phyloP scores from a whole-genome alignment of 2,113 vertebrate species.

The Actenoides hombroni region DNA sequence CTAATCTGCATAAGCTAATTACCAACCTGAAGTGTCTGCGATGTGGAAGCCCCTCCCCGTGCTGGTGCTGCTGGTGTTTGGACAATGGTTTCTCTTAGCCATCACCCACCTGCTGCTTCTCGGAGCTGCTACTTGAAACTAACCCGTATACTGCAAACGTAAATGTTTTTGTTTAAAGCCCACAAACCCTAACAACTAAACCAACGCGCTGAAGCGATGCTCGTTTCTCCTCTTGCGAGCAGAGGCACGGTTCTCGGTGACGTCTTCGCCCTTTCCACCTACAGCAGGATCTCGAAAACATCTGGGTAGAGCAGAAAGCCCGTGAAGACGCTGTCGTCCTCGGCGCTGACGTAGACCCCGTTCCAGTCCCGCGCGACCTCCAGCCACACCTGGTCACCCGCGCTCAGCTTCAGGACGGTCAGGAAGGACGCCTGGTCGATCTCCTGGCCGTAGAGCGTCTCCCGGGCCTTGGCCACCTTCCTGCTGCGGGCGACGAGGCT shows the following conservation, averaged over 20 bases:
- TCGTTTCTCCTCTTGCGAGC: background rate
- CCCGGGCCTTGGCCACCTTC: conserved; percentile 84
- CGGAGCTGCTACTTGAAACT: background rate
- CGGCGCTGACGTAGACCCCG: conserved; percentile 86
- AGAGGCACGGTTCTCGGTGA: fast-evolving
- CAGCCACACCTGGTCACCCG: conserved; percentile 93
- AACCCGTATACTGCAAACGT: background rate
- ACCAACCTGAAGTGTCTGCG: background rate
- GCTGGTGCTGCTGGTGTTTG: background rate
- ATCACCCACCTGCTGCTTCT: background rate
- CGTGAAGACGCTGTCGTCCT: conserved; percentile 94
- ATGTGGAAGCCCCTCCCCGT: background rate
- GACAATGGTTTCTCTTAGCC: background rate
- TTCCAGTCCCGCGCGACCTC: conserved; percentile 94
- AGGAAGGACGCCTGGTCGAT: conserved; percentile 93
- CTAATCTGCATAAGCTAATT: background rate
- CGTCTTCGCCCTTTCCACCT: background rate
- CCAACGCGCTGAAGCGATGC: background rate
- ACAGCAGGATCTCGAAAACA: conserved; percentile 28
- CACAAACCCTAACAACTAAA: background rate
- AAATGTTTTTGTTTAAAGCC: background rate
- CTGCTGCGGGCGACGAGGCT: conserved; percentile 85
- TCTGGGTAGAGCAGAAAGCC: conserved; percentile 93
- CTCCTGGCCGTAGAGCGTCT: conserved; percentile 91
- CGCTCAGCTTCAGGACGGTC: conserved; percentile 81